phyloP scores from a whole-genome alignment of 2,113 vertebrate species.

The Phalacrocorax aristotelis region DNA sequence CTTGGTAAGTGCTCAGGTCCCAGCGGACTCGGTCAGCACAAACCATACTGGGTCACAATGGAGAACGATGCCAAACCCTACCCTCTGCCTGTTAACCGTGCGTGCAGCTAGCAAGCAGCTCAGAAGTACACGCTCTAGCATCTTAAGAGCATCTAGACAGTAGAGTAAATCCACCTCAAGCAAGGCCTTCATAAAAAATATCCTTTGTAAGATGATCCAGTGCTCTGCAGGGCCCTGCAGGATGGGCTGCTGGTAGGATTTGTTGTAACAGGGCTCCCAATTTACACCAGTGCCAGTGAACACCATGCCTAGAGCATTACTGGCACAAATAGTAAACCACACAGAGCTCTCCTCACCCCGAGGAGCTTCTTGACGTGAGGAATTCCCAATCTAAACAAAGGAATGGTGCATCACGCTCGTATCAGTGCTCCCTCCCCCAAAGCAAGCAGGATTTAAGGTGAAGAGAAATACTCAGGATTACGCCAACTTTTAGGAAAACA shows the following conservation, averaged over 20 bases:
- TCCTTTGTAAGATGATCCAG: neutral
- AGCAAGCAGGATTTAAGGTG: neutral
- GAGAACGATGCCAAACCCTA: neutral
- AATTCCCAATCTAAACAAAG: constrained; percentile 47
- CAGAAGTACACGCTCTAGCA: neutral
- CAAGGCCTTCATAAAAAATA: neutral
- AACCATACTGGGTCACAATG: neutral
- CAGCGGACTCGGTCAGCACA: rapidly evolving
- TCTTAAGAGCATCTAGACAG: neutral
- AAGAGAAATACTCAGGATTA: neutral
- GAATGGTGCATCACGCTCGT: neutral
- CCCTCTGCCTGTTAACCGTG: neutral
- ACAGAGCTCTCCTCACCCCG: neutral
- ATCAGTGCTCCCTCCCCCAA: neutral
- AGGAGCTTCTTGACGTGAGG: neutral
- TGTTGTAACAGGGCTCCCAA: neutral
- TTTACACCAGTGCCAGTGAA: neutral
- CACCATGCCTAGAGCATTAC: neutral
- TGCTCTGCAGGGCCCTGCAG: neutral
- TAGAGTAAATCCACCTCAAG: neutral
- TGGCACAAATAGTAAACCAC: neutral
- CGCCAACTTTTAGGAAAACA: neutral
- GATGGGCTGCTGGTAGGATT: neutral
- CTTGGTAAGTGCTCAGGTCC: neutral
- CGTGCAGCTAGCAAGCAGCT: neutral